Base-by-base conservation (phyloP, 1,140 invertebrate species). In the Hestina assimilis region DNA sequence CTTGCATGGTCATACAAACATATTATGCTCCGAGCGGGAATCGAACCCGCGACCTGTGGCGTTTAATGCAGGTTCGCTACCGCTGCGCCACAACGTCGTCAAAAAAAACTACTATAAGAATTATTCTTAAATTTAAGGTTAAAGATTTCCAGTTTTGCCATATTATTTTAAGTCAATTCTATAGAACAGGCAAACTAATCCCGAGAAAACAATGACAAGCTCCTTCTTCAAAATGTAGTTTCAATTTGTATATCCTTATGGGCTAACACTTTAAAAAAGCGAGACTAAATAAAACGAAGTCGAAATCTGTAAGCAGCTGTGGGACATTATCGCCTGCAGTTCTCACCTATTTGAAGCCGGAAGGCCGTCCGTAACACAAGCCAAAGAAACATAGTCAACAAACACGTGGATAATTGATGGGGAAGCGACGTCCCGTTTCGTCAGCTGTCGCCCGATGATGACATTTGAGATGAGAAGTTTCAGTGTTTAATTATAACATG, bases 341-440 rank as follows among this genome's bases (percentile, higher is more conserved):
- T 63, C 60, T 57, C 57, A 58, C 62, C 72, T 74, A 75, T 75
- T 78, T 65, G 57, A 63, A 69, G 66, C 62, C 77, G 80, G 80
- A 83, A 81, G 63, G 66, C 52, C 56, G 48, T 63, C 54, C 64
- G 66, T 74, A 79, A 78, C 69, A 66, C 59, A 64, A 70, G 66
- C 70, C 33, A 31, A n/a, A 38, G 33, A 38, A 62, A 60, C 55
- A 40, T 69, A 72, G 68, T 62, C 68, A 75, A 75, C 72, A 73
- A 72, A 75, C 75, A 70, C 58, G 62, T 61, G 35, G 42, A 61
- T 81, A 81, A 81, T 80, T 80, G 78, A 84, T 84, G 79, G 72
- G 77, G 81, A 72, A 66, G 69, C 72, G 79, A 84, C 74, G 72
- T 67, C 65, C 65, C 81, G 56, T 84, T 84, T 84, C 81, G 65